Base-by-base conservation (phyloP, 2,888 invertebrate genomes). In the Venusia cambrica region DNA sequence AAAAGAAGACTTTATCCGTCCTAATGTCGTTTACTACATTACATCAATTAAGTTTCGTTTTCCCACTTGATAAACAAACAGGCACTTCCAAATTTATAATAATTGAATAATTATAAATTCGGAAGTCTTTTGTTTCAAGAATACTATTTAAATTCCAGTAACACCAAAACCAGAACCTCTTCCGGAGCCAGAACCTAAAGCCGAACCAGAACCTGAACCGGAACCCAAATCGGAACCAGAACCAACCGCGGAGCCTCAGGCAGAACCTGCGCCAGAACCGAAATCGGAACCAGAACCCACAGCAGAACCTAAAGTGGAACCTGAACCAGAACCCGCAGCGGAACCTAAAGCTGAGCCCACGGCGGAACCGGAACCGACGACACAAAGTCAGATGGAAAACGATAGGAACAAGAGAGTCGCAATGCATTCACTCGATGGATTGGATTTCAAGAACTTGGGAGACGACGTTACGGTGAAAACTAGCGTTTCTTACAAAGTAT, bases 401-500 rank as follows among this genome's bases (percentile, higher is more conserved):
- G 79, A 77, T 33, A 73, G 84, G 33, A 90, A 90, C 15, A 90
- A 91, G 43, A 74, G 90, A 22, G 89, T 90, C 0, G 90, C 90
- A 0, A 81, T 81, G 63, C 85, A 85, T 52, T 72, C 81, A 0
- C 31, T 77, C 2, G 83, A 85, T 26, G 87, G 84, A 10, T 63
- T 87, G 6, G 80, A 84, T 41, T 81, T 87, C 15, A 81, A 80
- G 39, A 78, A 84, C 17, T 67, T 87, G 4, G 88, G 89, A 10
- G 77, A 89, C 32, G 93, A 92, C 18, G 92, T 93, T 11, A 91
- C 92, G 0, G 93, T 94, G 5, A 92, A 93, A 57, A 94, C 94
- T 0, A 94, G 94, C 61, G 92, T 94, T 2, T 93, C 94, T 0
- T 94, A 92, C 68, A 90, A 92, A 68, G 93, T 94, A 43, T 94